Base-by-base conservation (phyloP, 35 echinoderm and acorn worm genomes). In the Apostichopus japonicus region DNA sequence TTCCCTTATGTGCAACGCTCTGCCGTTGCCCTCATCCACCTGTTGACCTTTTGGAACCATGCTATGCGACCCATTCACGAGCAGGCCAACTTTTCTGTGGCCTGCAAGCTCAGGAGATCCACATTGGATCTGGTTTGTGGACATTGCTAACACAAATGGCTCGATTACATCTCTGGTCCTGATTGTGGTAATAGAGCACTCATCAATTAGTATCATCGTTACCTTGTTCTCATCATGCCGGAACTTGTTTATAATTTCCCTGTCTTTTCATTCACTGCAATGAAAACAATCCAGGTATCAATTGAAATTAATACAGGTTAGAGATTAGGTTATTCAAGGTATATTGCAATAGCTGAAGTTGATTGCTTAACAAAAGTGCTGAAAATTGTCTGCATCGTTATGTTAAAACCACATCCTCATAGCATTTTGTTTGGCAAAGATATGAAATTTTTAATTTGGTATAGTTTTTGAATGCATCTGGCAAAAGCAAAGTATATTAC, bases 161-260 rank as follows among this genome's bases (percentile, higher is more conserved):
- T 53, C 56, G 33, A 73, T 14, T 89, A 33, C 67, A 89, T 73
- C 61, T 73, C 63, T 63, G 24, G 86, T 4, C 22, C 67, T 13
- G 62, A 65, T 8, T 22, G 67, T 89, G 63, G 44, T 65, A 67
- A 22, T 63, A 53, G 21, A 51, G 56, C 23, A 67, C 27, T 10
- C 62, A 89, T 89, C 86, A 89, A 89, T 89, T 5, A 89, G 86
- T 89, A 63, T 89, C 86, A 89, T 89, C 72, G 59, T 89, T 89
- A 63, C 86, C 24, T 17, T 89, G 9, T 89, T 65, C 61, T 53
- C 86, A 89, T 84, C 57, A 84, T 84, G 81, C 23, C 54, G 6
- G 58, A 54, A 24, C 44, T 24, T 52, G 33, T 44, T 82, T 44
- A 8, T 25, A 82, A 82, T 17, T 51, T 52, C 8, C 33, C 13